Evolutionary conservation across 2,888 invertebrate species (phyloP).

Genomic region (Tenthredo livida): DNA sequence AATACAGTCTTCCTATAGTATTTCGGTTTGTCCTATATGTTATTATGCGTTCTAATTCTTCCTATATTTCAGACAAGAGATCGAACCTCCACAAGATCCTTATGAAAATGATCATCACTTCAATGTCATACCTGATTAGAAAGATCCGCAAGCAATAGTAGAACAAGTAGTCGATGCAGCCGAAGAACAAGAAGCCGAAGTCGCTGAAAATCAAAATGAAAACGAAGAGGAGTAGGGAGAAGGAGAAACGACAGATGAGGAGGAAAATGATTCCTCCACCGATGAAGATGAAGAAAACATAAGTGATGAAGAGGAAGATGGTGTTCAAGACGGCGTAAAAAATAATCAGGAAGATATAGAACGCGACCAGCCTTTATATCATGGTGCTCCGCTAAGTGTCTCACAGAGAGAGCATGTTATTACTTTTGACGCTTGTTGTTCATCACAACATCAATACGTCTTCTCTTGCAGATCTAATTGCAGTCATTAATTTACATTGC

Average conservation of each 20-base stretch:
- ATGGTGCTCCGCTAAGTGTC: conserved; percentile 8
- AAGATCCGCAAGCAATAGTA: neutral
- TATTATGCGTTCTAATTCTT: neutral
- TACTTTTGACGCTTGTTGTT: neutral
- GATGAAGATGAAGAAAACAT: conserved; percentile 8
- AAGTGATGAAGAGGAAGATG: conserved; percentile 13
- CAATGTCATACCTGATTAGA: neutral
- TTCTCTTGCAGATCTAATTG: conserved; percentile 36
- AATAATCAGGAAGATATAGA: conserved; percentile 2
- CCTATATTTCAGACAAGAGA: neutral
- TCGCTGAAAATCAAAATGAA: conserved; percentile 10
- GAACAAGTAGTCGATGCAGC: neutral
- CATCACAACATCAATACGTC: conserved; percentile 45
- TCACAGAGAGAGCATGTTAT: conserved; percentile 6
- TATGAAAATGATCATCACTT: neutral
- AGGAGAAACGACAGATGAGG: neutral
- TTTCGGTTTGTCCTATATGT: neutral
- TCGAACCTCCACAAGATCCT: conserved; percentile 8
- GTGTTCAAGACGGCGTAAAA: neutral
- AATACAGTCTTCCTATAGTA: neutral
- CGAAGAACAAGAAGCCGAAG: conserved; percentile 13
- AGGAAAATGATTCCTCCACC: neutral
- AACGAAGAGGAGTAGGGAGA: neutral
- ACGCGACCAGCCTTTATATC: conserved; percentile 3
- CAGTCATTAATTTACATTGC: conserved; percentile 34